Conservation (phyloP, 2,797 vertebrate genomes). For the Sebastes hubbsi region DNA sequence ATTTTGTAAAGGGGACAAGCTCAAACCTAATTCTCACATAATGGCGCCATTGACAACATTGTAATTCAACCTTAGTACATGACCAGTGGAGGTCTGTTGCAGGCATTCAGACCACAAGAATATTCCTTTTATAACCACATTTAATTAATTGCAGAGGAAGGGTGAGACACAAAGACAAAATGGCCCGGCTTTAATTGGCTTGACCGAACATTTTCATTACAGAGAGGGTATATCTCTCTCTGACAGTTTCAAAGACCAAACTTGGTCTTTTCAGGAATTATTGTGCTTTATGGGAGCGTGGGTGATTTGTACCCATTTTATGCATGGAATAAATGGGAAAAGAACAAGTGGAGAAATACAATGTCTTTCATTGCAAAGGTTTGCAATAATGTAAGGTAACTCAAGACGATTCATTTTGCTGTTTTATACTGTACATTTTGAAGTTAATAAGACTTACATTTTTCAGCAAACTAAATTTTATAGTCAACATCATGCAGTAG, state of each 20-base stretch:
- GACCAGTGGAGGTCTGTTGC: constrained; percentile 65
- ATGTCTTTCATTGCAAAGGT: constrained; percentile 53
- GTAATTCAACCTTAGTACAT: constrained; percentile 71
- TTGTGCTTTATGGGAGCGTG: constrained; percentile 52
- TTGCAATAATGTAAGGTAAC: constrained; percentile 29
- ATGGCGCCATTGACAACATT: constrained; percentile 76
- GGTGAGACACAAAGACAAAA: constrained; percentile 80
- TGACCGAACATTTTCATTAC: constrained; percentile 81
- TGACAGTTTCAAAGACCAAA: constrained; percentile 72
- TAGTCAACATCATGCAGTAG: not conserved
- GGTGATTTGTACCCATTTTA: constrained; percentile 62
- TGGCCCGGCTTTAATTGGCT: constrained; percentile 80
- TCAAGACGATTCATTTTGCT: constrained; percentile 7
- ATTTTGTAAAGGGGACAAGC: constrained; percentile 75
- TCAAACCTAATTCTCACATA: constrained; percentile 80
- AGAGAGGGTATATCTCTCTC: constrained; percentile 69
- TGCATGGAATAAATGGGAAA: constrained; percentile 48
- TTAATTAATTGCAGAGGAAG: constrained; percentile 82
- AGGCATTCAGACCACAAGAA: constrained; percentile 74
- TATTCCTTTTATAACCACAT: constrained; percentile 78
- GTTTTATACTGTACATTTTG: not conserved
- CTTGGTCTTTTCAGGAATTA: constrained; percentile 71
- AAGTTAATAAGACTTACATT: not conserved
- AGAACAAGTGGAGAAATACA: constrained; percentile 57
- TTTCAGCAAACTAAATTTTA: constrained; percentile 10